Percentiles rank a stretch among this genome's conserved stretches.
Evolutionary conservation across 2,797 vertebrate genomes (phyloP).

Genomic region (Centroberyx gerrardi): DNA sequence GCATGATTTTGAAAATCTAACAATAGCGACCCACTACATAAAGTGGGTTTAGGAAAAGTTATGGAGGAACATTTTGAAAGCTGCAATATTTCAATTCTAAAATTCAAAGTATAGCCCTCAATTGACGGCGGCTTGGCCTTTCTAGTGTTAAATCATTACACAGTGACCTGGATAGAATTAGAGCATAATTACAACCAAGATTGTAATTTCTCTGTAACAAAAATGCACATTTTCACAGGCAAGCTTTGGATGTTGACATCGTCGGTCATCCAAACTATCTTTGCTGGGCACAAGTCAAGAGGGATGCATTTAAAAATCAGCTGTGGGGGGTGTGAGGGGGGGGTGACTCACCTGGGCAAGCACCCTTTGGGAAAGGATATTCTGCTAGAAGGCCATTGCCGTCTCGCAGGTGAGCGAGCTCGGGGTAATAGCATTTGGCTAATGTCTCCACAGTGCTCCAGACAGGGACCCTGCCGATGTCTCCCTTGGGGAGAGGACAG

Average conservation of each 20-base stretch:
- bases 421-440: slow-evolving; percentile 87
- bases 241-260: neutral
- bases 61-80: slow-evolving; percentile 5
- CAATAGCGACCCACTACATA: slow-evolving; percentile 8
- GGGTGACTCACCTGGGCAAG: slow-evolving; percentile 84
- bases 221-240: neutral
- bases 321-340: neutral
- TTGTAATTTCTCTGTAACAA: neutral
- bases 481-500: slow-evolving; percentile 83
- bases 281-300: neutral
- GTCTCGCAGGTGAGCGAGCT: slow-evolving; percentile 85
- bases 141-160: neutral
- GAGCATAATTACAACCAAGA: neutral
- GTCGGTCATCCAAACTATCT: neutral
- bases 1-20: slow-evolving; percentile 37
- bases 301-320: neutral
- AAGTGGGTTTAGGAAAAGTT: slow-evolving; percentile 12
- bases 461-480: slow-evolving; percentile 84
- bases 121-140: neutral
- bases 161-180: neutral
- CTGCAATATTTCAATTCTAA: neutral
- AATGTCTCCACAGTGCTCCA: slow-evolving; percentile 86
- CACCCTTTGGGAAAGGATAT: slow-evolving; percentile 84
- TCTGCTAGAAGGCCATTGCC: slow-evolving; percentile 82
- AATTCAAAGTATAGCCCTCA: neutral